Evolutionary conservation across 2,888 invertebrate species (phyloP).

Genomic region (Sminthurinus aureus): DNA sequence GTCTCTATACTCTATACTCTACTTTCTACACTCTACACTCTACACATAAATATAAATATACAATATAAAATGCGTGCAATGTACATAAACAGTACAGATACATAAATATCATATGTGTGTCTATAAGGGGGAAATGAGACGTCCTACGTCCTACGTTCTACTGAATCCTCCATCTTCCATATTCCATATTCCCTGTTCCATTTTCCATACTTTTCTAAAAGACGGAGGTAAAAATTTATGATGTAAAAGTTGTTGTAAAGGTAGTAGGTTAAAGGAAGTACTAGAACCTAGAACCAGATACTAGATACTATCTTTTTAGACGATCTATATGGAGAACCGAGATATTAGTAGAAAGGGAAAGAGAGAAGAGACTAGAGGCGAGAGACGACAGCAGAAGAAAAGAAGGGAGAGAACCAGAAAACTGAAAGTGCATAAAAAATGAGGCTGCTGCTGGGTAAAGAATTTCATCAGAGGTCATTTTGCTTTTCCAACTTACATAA

Average conservation of each 20-base stretch:
- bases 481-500: not conserved
- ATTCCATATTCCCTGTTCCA: no score
- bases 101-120: not conserved
- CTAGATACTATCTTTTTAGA: no score
- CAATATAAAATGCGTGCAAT: not conserved
- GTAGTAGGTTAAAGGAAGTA: no score
- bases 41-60: not conserved
- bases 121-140: not conserved
- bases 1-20: no score
- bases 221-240: no score
- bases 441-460: not conserved
- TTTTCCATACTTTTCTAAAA: no score
- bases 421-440: no score
- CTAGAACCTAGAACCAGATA: no score
- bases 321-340: not conserved
- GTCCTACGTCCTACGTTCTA: not conserved
- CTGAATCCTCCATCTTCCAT: no score
- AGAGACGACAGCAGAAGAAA: not conserved
- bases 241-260: no score
- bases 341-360: not conserved
- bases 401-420: no score
- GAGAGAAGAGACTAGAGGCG: not conserved
- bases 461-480: not conserved
- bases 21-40: no score
- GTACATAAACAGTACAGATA: not conserved